Base-by-base conservation (phyloP, 2,113 vertebrate genomes). In the Balaeniceps rex region DNA sequence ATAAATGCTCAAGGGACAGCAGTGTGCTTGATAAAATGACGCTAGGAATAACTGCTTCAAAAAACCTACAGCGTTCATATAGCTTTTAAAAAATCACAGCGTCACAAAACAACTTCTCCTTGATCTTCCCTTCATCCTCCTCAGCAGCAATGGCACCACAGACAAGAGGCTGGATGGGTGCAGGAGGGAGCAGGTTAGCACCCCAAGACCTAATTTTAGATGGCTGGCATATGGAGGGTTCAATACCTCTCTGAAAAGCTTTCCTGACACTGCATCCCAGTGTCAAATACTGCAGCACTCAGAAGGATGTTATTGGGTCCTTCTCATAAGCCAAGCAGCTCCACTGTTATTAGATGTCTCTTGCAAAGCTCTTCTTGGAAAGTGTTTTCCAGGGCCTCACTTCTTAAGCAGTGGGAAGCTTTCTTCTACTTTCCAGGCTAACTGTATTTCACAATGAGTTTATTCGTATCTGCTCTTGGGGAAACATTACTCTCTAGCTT, bases 61-160 rank as follows among this genome's bases (percentile, higher is more conserved):
- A 87, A 70, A 83, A 2, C 5, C 22, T 36, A 4, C 1, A 31
- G 19, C 3, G 3, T 10, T 83, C 14, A 12, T 6, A 28, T 0
- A 42, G 47, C 42, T 64, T 74, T 49, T 14, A 61, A 90, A 92
- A 87, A 71, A 69, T 66, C 34, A 55, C 12, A 52, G 25, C 2
- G 2, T 14, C 72, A 36, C 55, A 58, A 54, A 63, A 2, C 17
- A 63, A 8, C 4, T 81, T 52, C 58, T n/a, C 31, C 29, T 55
- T 61, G 6, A 52, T 33, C 14, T 82, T 42, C 55, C 18, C 44
- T 55, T 51, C 2, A 0, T 51, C 38, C 8, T 38, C 29, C 29
- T 55, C 63, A 40, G 65, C 57, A 68, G 13, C 33, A 76, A 26
- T 0, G 18, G 38, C 47, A 85, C 13, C 42, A 49, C 9, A 64